Conservation (phyloP, 2,888 invertebrate species). For the Homarus gammarus region DNA sequence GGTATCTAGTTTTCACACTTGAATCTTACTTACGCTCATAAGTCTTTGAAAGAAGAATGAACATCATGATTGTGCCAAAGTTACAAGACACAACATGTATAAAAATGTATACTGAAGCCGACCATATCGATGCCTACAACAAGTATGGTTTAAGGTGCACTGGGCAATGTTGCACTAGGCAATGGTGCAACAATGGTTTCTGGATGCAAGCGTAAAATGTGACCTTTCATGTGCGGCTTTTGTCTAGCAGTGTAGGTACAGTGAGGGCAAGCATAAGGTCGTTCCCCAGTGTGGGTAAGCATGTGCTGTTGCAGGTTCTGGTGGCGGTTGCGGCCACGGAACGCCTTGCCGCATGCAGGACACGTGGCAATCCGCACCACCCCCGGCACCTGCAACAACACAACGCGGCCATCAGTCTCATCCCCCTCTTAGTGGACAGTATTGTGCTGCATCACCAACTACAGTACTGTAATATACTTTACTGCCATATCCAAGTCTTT, state of each 20-base stretch:
- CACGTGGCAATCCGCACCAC: constrained; percentile 61
- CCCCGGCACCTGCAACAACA: constrained; percentile 68
- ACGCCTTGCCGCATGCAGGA: constrained; percentile 63
- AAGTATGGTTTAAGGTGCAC: not conserved
- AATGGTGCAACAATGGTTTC: constrained; percentile 39
- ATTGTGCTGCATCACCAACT: no score
- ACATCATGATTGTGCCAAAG: no score
- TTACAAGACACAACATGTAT: no score
- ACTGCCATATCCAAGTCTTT: no score
- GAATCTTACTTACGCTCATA: no score
- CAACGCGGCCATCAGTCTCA: constrained; percentile 59
- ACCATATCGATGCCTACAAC: not conserved
- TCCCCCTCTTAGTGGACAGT: no score
- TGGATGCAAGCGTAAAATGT: constrained; percentile 64
- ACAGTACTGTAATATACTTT: no score
- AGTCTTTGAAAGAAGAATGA: no score
- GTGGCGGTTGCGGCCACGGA: constrained; percentile 69
- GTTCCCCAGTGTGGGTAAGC: constrained; percentile 68
- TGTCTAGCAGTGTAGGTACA: constrained; percentile 71
- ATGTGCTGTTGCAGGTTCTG: constrained; percentile 74
- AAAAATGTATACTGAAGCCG: not conserved
- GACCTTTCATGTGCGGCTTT: constrained; percentile 73
- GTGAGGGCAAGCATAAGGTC: constrained; percentile 67
- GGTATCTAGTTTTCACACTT: no score
- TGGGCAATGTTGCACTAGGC: constrained; percentile 14